Base-by-base conservation (phyloP, 2,113 vertebrate genomes). In the Anhinga anhinga region DNA sequence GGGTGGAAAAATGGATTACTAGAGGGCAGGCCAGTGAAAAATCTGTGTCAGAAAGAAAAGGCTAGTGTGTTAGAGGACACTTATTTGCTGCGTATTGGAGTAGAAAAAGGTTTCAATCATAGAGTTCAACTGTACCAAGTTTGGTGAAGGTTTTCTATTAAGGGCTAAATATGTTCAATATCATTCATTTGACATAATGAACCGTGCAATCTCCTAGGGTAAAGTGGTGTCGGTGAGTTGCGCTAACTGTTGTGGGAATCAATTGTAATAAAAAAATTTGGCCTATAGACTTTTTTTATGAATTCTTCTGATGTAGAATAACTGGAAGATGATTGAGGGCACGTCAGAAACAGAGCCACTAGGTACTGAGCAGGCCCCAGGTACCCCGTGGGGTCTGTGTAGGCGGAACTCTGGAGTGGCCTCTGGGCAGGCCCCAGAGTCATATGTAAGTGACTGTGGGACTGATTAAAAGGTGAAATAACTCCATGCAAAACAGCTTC, bases 131-230 rank as follows among this genome's bases (percentile, higher is more conserved):
- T 45, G 23, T 8, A 5, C 27, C 2, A 32, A 73, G 49, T 72
- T 82, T 38, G 19, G 10, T 47, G 52, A 29, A 65, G 82, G 71
- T 34, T 85, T 88, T 69, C 26, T 61, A 0, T 55, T 65, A 21
- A 67, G 7, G 15, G 5, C 53, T 49, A 56, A 22, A 27, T 63
- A 2, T 7, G 11, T 9, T 85, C 15, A 5, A 1, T 49, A 4
- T 14, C 3, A 38, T 71, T 71, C 2, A 20, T 76, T 32, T 65
- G 27, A 34, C 72, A 40, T 58, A 40, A 72, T 5, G 13, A 85
- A 18, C 26, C 12, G 1, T 30, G 30, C 2, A 1, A 2, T 61
- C 23, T 45, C 23, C 29, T 42, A 14, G 11, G 6, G 7, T 65
- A 63, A 85, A 65, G 29, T 26, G 44, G 20, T 36, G 36, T 67